Evolutionary conservation across 2,888 invertebrate species (phyloP).

Genomic region (Diadegma fenestrale): DNA sequence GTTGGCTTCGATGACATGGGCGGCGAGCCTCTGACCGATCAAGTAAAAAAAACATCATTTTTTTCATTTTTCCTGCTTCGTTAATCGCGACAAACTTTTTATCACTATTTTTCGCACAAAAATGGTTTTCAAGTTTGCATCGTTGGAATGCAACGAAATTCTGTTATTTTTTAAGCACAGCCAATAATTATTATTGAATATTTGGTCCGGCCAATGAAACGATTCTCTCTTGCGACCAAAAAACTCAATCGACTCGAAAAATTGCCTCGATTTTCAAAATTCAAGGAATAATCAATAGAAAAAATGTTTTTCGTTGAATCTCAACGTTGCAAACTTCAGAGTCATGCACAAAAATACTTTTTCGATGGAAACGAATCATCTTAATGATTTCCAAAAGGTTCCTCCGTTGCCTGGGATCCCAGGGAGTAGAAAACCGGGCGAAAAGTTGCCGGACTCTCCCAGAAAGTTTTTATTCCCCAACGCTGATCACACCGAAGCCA

Average conservation of each 20-base stretch:
- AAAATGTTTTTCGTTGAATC: too few relatives aligned
- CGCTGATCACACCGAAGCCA: conserved; percentile 9
- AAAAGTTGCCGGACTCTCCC: conserved; percentile 18
- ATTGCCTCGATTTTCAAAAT: too few relatives aligned
- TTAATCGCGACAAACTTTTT: background rate
- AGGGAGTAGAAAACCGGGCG: conserved; percentile 25
- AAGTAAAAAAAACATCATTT: conserved; percentile 50
- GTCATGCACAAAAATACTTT: too few relatives aligned
- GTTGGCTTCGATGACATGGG: conserved; percentile 67
- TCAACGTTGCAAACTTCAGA: too few relatives aligned
- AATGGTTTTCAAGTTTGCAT: too few relatives aligned
- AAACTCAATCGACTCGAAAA: too few relatives aligned
- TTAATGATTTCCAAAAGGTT: conserved; percentile 60
- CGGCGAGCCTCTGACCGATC: conserved; percentile 53
- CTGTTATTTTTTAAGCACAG: too few relatives aligned
- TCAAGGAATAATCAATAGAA: too few relatives aligned
- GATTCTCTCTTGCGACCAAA: too few relatives aligned
- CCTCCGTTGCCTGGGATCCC: conserved; percentile 65
- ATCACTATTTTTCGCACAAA: background rate
- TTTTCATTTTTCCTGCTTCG: background rate
- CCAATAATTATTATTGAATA: too few relatives aligned
- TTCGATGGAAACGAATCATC: background rate
- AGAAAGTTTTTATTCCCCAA: conserved; percentile 72
- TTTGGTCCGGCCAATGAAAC: too few relatives aligned
- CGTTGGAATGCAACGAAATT: too few relatives aligned